Evolutionary conservation across 2,888 invertebrate species (phyloP).

Genomic region (Argyra leucocephala): DNA sequence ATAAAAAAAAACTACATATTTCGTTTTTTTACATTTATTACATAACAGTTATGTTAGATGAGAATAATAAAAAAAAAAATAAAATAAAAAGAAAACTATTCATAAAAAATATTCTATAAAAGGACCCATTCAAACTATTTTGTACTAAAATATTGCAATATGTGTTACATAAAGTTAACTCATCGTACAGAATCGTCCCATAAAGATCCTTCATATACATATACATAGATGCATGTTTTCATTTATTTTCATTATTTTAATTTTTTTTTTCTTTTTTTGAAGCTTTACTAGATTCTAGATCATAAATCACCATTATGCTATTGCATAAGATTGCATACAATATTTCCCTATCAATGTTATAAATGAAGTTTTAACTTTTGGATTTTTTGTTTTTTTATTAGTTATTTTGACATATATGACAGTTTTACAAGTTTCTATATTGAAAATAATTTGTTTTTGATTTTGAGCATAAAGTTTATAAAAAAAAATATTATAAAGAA

Average conservation of each 20-base stretch:
- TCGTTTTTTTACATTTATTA: not conserved
- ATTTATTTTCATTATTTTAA: not conserved
- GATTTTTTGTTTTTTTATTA: too few species aligned
- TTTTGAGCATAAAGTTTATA: too few species aligned
- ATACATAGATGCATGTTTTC: not conserved
- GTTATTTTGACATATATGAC: not conserved
- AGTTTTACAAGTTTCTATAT: constrained; percentile 2
- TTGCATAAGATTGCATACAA: not conserved
- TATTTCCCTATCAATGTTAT: not conserved
- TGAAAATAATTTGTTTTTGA: not conserved
- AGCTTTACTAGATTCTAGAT: not conserved
- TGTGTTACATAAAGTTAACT: not conserved
- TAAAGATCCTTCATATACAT: not conserved
- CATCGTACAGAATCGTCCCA: not conserved
- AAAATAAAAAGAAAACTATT: not conserved
- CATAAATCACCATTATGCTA: not conserved
- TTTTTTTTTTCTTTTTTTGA: not conserved
- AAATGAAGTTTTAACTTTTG: not conserved
- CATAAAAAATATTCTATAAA: not conserved
- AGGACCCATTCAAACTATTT: too few species aligned
- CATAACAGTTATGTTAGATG: not conserved
- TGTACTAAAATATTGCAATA: not conserved
- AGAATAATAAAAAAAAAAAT: not conserved
- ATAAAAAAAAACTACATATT: not conserved
- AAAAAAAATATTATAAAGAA: too few species aligned